Evolutionary conservation across 1,140 invertebrate species (phyloP).

Genomic region (Halesus radiatus): DNA sequence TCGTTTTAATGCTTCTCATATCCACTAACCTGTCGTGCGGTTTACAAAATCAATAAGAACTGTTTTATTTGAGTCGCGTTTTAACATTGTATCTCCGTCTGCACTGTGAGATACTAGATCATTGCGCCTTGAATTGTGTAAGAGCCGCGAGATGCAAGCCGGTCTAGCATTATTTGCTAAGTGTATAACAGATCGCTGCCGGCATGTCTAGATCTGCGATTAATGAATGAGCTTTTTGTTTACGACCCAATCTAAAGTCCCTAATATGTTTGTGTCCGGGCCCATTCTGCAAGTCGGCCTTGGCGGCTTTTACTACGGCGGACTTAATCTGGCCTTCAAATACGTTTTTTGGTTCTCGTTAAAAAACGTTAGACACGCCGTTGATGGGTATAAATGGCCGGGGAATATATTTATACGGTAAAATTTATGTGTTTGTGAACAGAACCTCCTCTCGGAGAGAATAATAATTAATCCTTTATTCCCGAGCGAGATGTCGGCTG

Average conservation of each 20-base stretch:
- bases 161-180: no score
- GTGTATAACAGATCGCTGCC: neutral
- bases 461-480: neutral
- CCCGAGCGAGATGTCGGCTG: neutral
- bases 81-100: no score
- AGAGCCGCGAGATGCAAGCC: no score
- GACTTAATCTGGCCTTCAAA: neutral
- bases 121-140: no score
- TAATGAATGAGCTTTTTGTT: neutral
- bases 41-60: no score
- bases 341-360: constrained; percentile 10
- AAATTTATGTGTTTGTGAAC: constrained; percentile 25
- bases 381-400: constrained; percentile 6
- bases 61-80: no score
- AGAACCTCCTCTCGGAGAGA: neutral
- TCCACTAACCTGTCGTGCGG: no score
- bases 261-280: neutral
- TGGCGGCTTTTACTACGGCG: neutral
- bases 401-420: constrained; percentile 13
- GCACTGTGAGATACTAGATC: no score
- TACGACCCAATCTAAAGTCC: neutral
- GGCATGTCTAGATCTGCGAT: constrained; percentile 6
- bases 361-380: constrained; percentile 1
- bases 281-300: neutral
- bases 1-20: no score